Base-by-base conservation (phyloP, 2,888 invertebrate species). In the Imbricaverruca yamaguchii region DNA sequence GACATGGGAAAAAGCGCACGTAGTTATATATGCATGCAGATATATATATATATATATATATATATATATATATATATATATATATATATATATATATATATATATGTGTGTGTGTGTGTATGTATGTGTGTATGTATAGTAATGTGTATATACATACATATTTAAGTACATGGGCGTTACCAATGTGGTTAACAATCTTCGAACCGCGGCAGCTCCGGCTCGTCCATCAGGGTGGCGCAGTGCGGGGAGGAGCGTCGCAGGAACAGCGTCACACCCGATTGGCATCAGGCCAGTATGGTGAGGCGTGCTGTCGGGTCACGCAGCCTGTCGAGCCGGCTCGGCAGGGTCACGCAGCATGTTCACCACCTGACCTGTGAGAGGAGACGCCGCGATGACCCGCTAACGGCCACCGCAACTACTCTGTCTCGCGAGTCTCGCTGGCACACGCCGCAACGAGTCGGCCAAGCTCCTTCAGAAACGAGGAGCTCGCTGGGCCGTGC, bases 261-360 rank as follows among this genome's bases (percentile, higher is more conserved):
- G 81, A 92, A 93, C 80, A 94, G 88, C 0, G 92, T 93, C 83
- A 93, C 90, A 39, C 94, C 93, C 11, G 93, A 91, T 84, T 90
- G 89, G 87, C 93, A 93, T 3, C 91, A 89, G 11, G 93, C 93
- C 21, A 94, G 94, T 82, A 94, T 90, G 53, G 90, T 89, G 81
- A 94, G 89, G 87, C 93, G 92, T 0, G 90, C 89, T 8, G 90
- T 90, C 61, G 90, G 84, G 82, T 86, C 86, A 67, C 87, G 86
- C 80, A 86, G 85, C 23, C 83, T 83, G 57, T 83, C 83, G 81
- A 53, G 85, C 85, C 15, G 86, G 85, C 81, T 86, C 85, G 83
- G 90, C 90, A 86, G 90, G 90, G 86, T 93, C 93, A 78, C 93
- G 90, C 79, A 94, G 89, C 85, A 92, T 90, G 87, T 92, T 92